Conservation (phyloP, 2,113 vertebrate species). For the Origma solitaria region DNA sequence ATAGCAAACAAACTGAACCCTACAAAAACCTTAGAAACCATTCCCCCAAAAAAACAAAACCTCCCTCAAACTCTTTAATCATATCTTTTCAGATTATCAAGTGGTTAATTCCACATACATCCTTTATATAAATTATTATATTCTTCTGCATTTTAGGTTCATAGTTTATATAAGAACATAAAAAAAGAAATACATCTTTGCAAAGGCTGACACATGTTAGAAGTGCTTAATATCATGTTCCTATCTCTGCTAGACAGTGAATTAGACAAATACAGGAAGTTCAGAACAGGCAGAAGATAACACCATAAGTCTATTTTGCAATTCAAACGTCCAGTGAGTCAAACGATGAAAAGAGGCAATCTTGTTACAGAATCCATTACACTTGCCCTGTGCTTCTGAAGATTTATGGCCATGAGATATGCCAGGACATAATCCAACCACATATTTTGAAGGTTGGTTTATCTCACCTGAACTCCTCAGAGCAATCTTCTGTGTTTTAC, state of each 20-base stretch:
- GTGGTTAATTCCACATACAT: not conserved
- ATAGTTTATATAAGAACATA: not conserved
- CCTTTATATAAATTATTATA: not conserved
- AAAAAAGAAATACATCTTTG: not conserved
- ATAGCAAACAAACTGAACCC: not conserved
- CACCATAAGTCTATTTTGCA: not conserved
- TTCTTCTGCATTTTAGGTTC: not conserved
- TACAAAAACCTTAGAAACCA: not conserved
- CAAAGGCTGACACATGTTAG: not conserved
- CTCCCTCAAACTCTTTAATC: not conserved
- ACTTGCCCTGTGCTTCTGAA: not conserved
- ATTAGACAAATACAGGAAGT: not conserved
- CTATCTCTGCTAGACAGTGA: not conserved
- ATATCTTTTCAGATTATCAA: not conserved
- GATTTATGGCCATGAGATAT: not conserved
- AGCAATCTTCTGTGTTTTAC: fast-evolving
- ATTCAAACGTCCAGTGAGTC: not conserved
- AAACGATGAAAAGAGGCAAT: not conserved
- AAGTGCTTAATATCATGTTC: not conserved
- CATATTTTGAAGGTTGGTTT: not conserved
- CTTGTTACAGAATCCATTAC: not conserved
- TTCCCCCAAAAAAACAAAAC: fast-evolving
- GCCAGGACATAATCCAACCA: not conserved
- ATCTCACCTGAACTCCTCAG: not conserved
- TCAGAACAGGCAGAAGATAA: not conserved